Base-by-base conservation (phyloP, 2,113 vertebrate genomes). In the Myotis yumanensis region DNA sequence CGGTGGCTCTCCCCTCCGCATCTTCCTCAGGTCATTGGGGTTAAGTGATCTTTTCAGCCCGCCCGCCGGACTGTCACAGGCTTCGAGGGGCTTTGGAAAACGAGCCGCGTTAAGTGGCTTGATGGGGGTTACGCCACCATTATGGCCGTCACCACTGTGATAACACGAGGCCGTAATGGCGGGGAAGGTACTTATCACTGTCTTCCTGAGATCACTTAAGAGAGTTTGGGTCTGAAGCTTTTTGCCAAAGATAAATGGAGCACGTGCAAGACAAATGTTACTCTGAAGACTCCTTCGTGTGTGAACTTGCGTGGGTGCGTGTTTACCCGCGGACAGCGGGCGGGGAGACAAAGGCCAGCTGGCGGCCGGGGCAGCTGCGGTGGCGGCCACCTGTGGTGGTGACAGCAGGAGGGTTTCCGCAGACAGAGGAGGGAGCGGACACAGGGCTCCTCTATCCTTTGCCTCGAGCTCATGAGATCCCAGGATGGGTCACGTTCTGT, bases 11-110 rank as follows among this genome's bases (percentile, higher is more conserved):
- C 98, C 97, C 98, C 97, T 97, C 86, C 1, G 94, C 75, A 15
- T 96, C 97, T 97, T 98, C 97, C 95, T 97, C 81, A 71, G 97
- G 98, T 98, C 98, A 97, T 96, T 75, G 64, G 98, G 99, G 99
- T 99, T 99, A 99, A 99, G 98, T 98, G 99, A 98, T 98, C 98
- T 99, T 98, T 98, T 98, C 98, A 98, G 98, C 98, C 96, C 20
- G 90, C 98, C 98, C 96, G 98, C 98, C 98, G 75, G 97, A 97
- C 98, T 98, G 98, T 98, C 98, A 98, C 96, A 98, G 97, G 93
- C 97, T 96, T 98, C 91, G 98, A 98, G 97, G 96, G 97, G 97
- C 97, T 98, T 97, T 93, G 94, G 98, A 98, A 98, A 98, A 98
- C 96, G 96, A 98, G 97, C 97, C 98, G 96, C 7, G 97, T 97